Base-by-base conservation (phyloP, 2,888 invertebrate species). In the Cantharis rustica region DNA sequence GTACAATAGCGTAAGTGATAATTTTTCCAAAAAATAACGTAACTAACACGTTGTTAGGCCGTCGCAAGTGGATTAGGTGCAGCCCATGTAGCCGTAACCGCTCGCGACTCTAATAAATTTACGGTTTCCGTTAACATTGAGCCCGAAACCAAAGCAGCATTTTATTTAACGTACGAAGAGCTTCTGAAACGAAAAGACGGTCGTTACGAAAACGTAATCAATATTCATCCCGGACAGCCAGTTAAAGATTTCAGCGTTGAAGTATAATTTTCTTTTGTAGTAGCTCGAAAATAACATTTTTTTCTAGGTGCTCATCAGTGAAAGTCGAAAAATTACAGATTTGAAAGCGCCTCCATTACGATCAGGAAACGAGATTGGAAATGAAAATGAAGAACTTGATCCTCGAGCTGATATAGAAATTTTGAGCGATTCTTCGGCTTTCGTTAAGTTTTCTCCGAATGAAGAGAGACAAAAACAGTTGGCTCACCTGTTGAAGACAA, bases 131-230 rank as follows among this genome's bases (percentile, higher is more conserved):
- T 93, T 63, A 93, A 94, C 84, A 89, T 94, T 5, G 93, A 92
- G 78, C 89, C 93, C 0, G 87, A 89, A 73, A 90, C 90, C 13
- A 91, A 90, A 78, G 93, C 92, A 0, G 88, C 89, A 0, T 95
- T 95, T 86, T 93, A 92, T 83, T 86, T 94, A 80, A 93, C 91
- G 0, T 95, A 95, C 86, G 93, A 95, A 84, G 94, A 95, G 86
- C 83, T 95, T 63, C 86, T 95, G 69, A 87, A 90, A 16, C 89
- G 94, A 4, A 90, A 91, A 74, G 90, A 92, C 77, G 92, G 92
- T 10, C 90, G 91, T 10, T 95, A 95, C 88, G 92, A 94, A 83
- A 91, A 93, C 81, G 91, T 91, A 11, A 89, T 94, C 73, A 93
- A 94, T 85, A 88, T 94, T 71, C 92, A 93, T 84, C 93, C 94